Conservation (phyloP, 35 echinoderm and acorn worm species). For the Holothuria glaberrima region DNA sequence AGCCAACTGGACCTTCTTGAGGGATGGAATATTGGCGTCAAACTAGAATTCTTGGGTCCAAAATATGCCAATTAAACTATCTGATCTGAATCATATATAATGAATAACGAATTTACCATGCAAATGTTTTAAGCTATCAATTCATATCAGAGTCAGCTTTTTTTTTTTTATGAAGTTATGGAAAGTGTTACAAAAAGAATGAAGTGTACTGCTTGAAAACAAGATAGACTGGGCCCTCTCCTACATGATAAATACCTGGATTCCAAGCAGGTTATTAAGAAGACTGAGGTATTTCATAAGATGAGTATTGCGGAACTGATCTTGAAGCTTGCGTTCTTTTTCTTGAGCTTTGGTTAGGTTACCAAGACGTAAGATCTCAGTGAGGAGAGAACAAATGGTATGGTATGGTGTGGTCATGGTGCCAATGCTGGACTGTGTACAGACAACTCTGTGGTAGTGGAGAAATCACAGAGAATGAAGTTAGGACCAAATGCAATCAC, state of each 20-base stretch:
- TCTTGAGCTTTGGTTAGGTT: constrained; percentile 60
- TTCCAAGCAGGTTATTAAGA: constrained; percentile 85
- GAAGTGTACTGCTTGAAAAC: no score
- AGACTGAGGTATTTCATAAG: constrained; percentile 69
- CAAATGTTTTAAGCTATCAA: no score
- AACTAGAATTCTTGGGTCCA: no score
- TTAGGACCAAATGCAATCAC: background rate
- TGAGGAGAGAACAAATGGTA: constrained; percentile 68
- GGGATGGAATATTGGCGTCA: no score
- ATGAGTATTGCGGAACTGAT: constrained; percentile 51
- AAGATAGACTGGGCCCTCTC: no score
- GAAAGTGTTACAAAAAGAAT: no score
- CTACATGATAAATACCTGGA: constrained; percentile 63
- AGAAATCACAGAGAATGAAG: background rate
- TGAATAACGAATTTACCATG: no score
- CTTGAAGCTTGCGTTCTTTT: constrained; percentile 68
- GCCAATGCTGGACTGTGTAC: constrained; percentile 53
- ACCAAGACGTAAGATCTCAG: constrained; percentile 62
- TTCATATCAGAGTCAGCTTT: no score
- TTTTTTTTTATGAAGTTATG: no score
- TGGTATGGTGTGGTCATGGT: constrained; percentile 77
- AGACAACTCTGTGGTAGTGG: constrained; percentile 58
- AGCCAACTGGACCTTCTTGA: no score
- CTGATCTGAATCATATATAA: no score
- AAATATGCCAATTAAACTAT: no score